Conservation (phyloP, 2,797 vertebrate species). For the Aeoliscus strigatus region DNA sequence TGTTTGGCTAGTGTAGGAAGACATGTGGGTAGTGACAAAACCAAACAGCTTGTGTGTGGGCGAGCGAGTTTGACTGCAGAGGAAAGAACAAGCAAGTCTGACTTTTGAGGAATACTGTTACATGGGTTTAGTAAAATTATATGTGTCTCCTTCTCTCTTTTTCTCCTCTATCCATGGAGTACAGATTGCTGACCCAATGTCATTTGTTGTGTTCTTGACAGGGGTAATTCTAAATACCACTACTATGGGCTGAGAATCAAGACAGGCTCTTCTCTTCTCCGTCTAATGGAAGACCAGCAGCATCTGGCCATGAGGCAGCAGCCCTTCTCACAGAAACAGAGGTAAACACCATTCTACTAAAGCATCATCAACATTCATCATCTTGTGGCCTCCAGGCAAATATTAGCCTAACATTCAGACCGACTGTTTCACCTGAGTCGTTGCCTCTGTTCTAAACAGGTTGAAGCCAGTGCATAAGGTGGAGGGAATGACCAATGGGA, state of each 20-base stretch:
- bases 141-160: neutral
- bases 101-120: conserved; percentile 21
- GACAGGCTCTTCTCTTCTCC: conserved; percentile 85
- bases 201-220: conserved; percentile 42
- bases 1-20: conserved; percentile 30
- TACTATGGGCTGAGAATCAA: conserved; percentile 95
- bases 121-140: conserved; percentile 2
- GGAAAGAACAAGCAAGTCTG: conserved; percentile 11
- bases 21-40: conserved; percentile 37
- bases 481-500: conserved; percentile 91
- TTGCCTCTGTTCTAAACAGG: conserved; percentile 51
- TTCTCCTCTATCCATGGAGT: neutral
- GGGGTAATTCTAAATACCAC: conserved; percentile 94
- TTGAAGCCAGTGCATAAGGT: conserved; percentile 93
- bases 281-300: conserved; percentile 93
- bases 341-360: too few species aligned
- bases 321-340: conserved; percentile 94
- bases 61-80: conserved; percentile 32
- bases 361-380: too few species aligned
- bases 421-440: too few species aligned
- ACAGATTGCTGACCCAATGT: neutral
- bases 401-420: neutral
- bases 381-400: neutral
- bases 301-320: conserved; percentile 94
- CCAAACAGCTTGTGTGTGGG: conserved; percentile 47